These are phyloP conservation scores for Tiaroga cobitis DNA, from an alignment of 2,797 vertebrate genomes.

Conservation along the genomic window DNA sequence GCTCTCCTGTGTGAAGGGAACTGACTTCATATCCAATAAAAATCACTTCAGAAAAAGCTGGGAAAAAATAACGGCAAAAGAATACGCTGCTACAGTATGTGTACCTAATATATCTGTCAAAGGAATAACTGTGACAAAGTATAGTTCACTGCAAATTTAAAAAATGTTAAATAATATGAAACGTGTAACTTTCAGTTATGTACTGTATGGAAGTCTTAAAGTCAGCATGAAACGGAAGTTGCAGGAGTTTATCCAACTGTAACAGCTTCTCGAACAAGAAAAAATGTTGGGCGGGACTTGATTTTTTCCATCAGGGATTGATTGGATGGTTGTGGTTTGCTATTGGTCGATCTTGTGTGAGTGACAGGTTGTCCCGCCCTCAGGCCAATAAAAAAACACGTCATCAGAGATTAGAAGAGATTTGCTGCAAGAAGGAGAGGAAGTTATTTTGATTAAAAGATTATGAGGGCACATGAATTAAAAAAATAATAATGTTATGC, in stretches of 20 bases:
- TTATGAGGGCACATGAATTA: background rate
- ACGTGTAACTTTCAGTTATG: background rate
- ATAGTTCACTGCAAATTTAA: background rate
- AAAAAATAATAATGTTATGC: background rate
- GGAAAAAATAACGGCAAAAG: background rate
- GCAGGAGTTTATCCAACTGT: background rate
- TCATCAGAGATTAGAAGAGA: background rate
- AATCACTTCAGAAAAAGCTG: background rate
- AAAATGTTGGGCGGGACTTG: background rate
- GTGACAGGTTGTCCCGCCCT: background rate
- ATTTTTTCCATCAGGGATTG: background rate
- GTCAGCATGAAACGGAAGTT: background rate
- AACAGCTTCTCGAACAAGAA: background rate
- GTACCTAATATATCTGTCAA: background rate
- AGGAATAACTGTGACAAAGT: background rate
- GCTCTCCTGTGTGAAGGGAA: background rate
- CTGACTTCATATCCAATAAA: conserved; percentile 8
- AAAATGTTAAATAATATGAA: background rate
- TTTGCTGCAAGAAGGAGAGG: background rate
- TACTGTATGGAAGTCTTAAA: background rate
- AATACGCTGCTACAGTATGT: background rate
- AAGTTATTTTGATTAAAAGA: background rate
- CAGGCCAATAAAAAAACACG: background rate
- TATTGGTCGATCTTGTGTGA: background rate
- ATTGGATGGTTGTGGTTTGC: background rate